phyloP scores from a whole-genome alignment of 2,113 vertebrate species.

The Oryzias celebensis region DNA sequence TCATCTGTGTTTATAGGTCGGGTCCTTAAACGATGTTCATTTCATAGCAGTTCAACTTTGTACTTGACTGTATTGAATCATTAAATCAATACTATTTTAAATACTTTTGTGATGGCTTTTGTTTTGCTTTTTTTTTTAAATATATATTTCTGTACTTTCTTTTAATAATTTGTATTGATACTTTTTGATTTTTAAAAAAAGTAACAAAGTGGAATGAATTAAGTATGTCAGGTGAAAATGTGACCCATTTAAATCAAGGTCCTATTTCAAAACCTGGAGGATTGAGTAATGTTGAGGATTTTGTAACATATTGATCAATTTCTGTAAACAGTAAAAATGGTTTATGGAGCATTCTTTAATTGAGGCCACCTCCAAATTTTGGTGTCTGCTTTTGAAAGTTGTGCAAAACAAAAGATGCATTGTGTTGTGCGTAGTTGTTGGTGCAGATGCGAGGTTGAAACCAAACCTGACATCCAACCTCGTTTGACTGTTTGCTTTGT shows the following conservation, averaged over 20 bases:
- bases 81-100: slow-evolving; percentile 71
- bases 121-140: slow-evolving; percentile 23
- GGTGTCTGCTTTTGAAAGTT: slow-evolving; percentile 17
- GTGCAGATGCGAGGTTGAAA: slow-evolving; percentile 8
- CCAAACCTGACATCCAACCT: not conserved
- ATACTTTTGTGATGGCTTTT: slow-evolving; percentile 45
- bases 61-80: slow-evolving; percentile 57
- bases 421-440: not conserved
- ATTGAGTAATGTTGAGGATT: slow-evolving; percentile 31
- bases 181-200: slow-evolving; percentile 29
- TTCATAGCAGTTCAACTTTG: slow-evolving; percentile 49
- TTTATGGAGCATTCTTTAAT: not conserved
- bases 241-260: slow-evolving; percentile 41
- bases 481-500: slow-evolving; percentile 63
- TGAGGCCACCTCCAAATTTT: not conserved
- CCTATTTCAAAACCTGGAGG: slow-evolving; percentile 10
- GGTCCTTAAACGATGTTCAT: slow-evolving; percentile 6
- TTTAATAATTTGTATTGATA: not conserved
- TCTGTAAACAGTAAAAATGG: not conserved
- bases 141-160: not conserved
- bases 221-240: slow-evolving; percentile 23
- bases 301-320: slow-evolving; percentile 27
- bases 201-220: not conserved
- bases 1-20: not conserved
- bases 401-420: slow-evolving; percentile 63